A percentile compares a stretch with the other conserved stretches of the same genome.
phyloP scores from a whole-genome alignment of 2,797 vertebrate species.

The Enteromius afrohamiltoni region DNA sequence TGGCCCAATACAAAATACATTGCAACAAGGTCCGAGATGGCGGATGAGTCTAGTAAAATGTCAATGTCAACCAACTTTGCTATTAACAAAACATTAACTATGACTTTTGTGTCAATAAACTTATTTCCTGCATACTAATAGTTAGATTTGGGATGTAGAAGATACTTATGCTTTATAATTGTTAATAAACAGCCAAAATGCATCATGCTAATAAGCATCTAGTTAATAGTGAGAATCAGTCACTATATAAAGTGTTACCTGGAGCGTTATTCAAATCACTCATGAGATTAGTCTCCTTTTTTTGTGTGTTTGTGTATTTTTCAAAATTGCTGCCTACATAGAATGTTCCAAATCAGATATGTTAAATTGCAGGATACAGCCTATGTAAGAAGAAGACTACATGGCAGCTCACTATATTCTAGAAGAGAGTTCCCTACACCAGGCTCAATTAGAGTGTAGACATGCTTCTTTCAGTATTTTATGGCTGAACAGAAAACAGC shows the following conservation, averaged over 20 bases:
- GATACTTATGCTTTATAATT: background rate
- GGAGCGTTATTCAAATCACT: background rate
- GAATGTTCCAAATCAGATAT: no score
- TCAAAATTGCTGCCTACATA: background rate
- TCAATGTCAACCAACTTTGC: background rate
- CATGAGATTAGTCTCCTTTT: background rate
- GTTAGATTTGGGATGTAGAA: background rate
- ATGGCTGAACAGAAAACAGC: slow-evolving; percentile 1
- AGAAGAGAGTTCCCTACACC: background rate
- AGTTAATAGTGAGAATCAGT: background rate
- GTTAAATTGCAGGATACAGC: background rate
- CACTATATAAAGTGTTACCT: background rate
- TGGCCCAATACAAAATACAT: background rate
- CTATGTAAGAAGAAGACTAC: background rate
- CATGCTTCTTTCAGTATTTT: slow-evolving; percentile 1
- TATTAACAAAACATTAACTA: background rate
- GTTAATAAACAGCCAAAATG: background rate
- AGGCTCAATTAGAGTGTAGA: background rate
- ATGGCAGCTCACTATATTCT: background rate
- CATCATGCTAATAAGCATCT: background rate
- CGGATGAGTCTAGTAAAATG: background rate
- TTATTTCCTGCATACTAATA: background rate
- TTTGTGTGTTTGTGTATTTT: background rate
- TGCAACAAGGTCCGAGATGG: background rate
- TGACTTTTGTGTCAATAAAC: background rate